phyloP scores from a whole-genome alignment of 2,113 vertebrate genomes.

The Telmatochromis brichardi region DNA sequence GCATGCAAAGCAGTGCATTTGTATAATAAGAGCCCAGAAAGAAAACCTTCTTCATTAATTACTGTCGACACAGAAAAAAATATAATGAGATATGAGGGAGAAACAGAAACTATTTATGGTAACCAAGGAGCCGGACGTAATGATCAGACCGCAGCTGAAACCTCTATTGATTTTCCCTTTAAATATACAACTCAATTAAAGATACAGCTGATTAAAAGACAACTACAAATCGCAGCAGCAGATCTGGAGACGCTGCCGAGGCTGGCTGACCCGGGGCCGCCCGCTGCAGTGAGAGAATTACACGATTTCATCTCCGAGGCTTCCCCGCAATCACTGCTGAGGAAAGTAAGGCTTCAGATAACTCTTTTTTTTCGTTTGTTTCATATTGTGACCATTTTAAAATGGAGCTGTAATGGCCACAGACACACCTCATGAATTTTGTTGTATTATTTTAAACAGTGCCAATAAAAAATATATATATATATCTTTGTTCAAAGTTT shows the following conservation, averaged over 20 bases:
- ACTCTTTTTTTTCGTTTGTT: neutral
- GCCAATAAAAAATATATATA: neutral
- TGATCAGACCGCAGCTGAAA: conserved; percentile 62
- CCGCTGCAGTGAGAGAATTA: neutral
- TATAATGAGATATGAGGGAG: conserved; percentile 59
- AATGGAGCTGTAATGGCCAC: neutral
- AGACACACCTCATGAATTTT: neutral
- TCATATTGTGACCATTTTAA: neutral
- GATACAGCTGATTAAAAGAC: conserved; percentile 66
- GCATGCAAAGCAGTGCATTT: neutral
- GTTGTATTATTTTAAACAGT: neutral
- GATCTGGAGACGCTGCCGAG: neutral
- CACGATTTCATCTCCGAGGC: neutral
- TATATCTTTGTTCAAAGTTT: neutral
- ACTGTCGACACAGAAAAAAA: conserved; percentile 45
- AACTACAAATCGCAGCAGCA: conserved; percentile 32
- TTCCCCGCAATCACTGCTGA: neutral
- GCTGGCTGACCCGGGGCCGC: neutral
- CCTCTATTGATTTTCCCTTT: conserved; percentile 70
- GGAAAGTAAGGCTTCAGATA: neutral
- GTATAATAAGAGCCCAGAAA: neutral
- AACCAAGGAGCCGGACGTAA: conserved; percentile 48
- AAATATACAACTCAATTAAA: conserved; percentile 75
- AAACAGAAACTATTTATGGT: conserved; percentile 65
- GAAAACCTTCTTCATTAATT: conserved; percentile 57